A percentile compares a stretch with the other conserved stretches of the same genome.
phyloP scores from a whole-genome alignment of 1,140 invertebrate species.

The Halyomorpha halys region DNA sequence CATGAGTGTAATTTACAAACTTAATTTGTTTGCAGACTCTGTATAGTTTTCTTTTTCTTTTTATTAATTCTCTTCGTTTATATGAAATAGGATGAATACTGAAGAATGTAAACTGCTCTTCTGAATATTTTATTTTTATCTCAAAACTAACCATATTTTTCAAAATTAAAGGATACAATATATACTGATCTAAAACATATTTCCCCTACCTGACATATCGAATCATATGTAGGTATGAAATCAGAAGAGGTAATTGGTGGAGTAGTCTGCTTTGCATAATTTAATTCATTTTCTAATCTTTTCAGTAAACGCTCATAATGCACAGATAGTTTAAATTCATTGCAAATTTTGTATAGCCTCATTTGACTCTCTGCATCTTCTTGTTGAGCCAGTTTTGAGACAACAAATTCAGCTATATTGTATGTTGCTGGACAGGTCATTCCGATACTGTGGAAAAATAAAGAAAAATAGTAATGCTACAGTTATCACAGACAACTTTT shows the following conservation, averaged over 20 bases:
- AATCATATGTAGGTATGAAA: conserved; percentile 8
- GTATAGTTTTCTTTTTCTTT: too few relatives aligned
- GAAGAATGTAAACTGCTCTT: too few relatives aligned
- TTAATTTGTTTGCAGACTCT: too few relatives aligned
- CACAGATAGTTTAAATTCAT: conserved; percentile 23
- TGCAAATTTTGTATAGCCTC: conserved; percentile 22
- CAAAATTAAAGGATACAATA: too few relatives aligned
- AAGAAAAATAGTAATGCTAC: too few relatives aligned
- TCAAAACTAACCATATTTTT: too few relatives aligned
- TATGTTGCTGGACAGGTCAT: conserved; percentile 51
- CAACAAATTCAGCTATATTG: conserved; percentile 63
- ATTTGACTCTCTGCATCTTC: conserved; percentile 24
- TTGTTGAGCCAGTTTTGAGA: conserved; percentile 42
- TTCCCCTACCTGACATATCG: conserved; percentile 19
- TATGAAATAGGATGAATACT: too few relatives aligned
- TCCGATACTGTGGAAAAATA: conserved; percentile 41
- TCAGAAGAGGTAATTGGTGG: conserved; percentile 1
- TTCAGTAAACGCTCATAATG: conserved; percentile 18
- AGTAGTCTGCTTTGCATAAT: background rate
- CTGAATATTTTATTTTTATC: too few relatives aligned
- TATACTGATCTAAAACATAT: background rate
- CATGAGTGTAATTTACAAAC: too few relatives aligned
- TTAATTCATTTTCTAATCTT: conserved; percentile 17
- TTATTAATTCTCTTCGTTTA: too few relatives aligned
- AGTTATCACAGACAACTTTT: too few relatives aligned